Conservation (phyloP, 2,797 vertebrate species). For the Cyclopterus lumpus region DNA sequence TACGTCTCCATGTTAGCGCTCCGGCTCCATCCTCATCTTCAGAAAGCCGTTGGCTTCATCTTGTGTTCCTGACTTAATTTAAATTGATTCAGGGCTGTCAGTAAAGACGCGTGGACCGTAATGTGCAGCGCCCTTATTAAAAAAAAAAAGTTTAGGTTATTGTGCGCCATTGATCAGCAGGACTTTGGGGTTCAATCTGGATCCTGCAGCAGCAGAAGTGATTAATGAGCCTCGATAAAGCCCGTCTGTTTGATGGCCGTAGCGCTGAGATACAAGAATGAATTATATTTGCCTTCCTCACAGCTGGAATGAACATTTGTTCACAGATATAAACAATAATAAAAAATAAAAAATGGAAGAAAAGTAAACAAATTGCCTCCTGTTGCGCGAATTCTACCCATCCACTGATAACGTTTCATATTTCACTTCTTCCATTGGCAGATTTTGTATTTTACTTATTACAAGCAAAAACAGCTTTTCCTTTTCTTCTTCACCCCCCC, state of each 20-base stretch:
- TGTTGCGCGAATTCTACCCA: neutral
- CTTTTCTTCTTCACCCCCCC: no score
- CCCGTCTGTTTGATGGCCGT: constrained; percentile 43
- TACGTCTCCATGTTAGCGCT: constrained; percentile 10
- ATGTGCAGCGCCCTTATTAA: neutral
- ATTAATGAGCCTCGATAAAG: constrained; percentile 53
- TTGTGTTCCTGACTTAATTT: constrained; percentile 15
- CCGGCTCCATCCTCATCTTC: constrained; percentile 19
- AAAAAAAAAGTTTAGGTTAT: constrained; percentile 13
- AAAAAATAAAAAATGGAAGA: neutral
- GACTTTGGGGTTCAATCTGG: constrained; percentile 20
- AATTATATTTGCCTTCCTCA: constrained; percentile 31
- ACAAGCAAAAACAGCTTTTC: no score
- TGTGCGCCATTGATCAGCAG: constrained; percentile 40
- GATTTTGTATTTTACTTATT: no score
- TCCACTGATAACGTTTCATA: constrained; percentile 3
- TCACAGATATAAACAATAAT: constrained; percentile 27
- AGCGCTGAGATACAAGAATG: constrained; percentile 43
- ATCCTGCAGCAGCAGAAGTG: constrained; percentile 46
- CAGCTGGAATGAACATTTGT: constrained; percentile 45
- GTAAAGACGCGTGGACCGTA: constrained; percentile 9
- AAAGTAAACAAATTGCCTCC: neutral
- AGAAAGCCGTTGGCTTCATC: constrained; percentile 13
- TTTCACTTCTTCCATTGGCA: neutral
- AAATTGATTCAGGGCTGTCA: constrained; percentile 24